These are phyloP conservation scores for Urophycis tenuis DNA, from an alignment of 2,797 vertebrate species.

Conservation along the genomic window DNA sequence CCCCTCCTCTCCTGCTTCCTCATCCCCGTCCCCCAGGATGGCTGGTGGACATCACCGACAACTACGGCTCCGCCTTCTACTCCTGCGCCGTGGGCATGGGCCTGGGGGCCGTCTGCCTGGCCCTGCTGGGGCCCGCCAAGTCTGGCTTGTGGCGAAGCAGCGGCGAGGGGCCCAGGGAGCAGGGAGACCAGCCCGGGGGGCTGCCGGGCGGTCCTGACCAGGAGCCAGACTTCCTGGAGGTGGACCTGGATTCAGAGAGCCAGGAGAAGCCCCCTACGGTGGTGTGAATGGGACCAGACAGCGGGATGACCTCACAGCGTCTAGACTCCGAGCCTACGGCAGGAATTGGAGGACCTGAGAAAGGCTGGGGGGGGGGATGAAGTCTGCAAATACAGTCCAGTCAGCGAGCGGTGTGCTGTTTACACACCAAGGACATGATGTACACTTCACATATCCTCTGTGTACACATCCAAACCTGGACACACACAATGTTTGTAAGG, in stretches of 20 bases:
- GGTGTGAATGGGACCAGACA: slow-evolving; percentile 21
- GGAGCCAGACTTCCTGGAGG: slow-evolving; percentile 57
- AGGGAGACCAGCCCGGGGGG: not conserved
- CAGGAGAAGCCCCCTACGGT: slow-evolving; percentile 13
- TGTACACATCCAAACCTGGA: slow-evolving; percentile 1
- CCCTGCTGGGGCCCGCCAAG: slow-evolving; percentile 79
- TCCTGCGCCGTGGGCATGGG: slow-evolving; percentile 83
- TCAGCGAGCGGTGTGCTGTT: slow-evolving; percentile 33
- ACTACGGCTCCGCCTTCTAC: slow-evolving; percentile 90
- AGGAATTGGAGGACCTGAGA: not conserved
- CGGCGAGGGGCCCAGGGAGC: not conserved
- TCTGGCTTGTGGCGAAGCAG: slow-evolving; percentile 22
- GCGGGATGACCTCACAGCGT: not conserved
- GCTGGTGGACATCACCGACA: slow-evolving; percentile 81
- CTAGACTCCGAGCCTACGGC: not conserved
- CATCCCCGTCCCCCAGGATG: slow-evolving; percentile 65
- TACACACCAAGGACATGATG: not conserved
- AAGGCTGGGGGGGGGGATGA: not conserved
- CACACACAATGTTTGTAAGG: not conserved
- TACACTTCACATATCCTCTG: not conserved
- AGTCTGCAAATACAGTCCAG: not conserved
- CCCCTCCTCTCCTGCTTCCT: not conserved
- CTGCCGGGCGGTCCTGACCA: slow-evolving; percentile 24
- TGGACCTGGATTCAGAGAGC: slow-evolving; percentile 33
- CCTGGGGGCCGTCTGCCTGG: slow-evolving; percentile 76